A percentile compares a stretch with the other conserved stretches of the same genome.
These are phyloP conservation scores for Origma solitaria DNA, from an alignment of 2,113 vertebrate genomes.

Conservation along the genomic window DNA sequence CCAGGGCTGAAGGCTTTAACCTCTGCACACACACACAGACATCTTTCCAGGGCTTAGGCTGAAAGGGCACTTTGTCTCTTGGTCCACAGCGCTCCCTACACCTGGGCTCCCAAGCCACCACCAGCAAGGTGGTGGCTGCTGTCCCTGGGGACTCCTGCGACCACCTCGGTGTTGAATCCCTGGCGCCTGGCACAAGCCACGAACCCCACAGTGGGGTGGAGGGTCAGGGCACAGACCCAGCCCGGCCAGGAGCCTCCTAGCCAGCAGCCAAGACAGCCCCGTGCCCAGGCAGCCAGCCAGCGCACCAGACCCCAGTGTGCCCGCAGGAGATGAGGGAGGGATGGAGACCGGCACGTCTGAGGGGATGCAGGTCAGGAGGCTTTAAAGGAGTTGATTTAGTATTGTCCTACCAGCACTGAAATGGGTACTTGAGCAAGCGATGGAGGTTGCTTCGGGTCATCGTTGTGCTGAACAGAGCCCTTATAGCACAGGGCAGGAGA, in stretches of 20 bases:
- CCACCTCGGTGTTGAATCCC: slow-evolving; percentile 64
- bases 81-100: not conserved
- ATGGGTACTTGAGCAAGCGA: not conserved
- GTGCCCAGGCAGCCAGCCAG: not conserved
- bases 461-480: not conserved
- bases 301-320: not conserved
- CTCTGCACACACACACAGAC: slow-evolving; percentile 4
- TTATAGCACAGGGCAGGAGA: not conserved
- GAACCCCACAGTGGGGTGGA: not conserved
- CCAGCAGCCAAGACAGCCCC: not conserved
- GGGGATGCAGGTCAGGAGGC: not conserved
- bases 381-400: slow-evolving; percentile 49
- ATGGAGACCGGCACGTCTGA: not conserved
- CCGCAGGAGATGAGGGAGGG: not conserved
- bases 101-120: slow-evolving; percentile 52
- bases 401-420: slow-evolving; percentile 36
- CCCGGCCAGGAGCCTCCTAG: not conserved
- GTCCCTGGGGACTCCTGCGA: not conserved
- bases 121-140: not conserved
- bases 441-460: slow-evolving; percentile 40
- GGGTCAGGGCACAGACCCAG: not conserved
- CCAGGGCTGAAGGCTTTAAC: slow-evolving; percentile 30
- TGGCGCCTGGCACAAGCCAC: slow-evolving; percentile 5
- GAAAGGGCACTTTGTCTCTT: slow-evolving; percentile 73
- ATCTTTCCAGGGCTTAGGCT: slow-evolving; percentile 54